These are phyloP conservation scores for Gnatocerus cornutus DNA, from an alignment of 2,888 invertebrate species.

Conservation along the genomic window DNA sequence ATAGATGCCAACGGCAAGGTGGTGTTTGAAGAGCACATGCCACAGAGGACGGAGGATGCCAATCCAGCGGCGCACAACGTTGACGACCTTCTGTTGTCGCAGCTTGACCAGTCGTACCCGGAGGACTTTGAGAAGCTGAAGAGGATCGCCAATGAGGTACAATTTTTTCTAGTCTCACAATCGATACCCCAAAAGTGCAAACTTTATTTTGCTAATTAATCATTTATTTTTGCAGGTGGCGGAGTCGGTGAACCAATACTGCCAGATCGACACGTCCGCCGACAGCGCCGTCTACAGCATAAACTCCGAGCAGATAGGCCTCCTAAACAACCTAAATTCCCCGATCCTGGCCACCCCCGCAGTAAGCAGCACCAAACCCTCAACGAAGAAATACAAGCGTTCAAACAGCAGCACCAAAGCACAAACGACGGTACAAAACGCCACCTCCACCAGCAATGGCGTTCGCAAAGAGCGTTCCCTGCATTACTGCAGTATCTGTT, in stretches of 20 bases:
- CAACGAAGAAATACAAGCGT: slow-evolving; percentile 82
- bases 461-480: slow-evolving; percentile 89
- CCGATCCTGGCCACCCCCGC: slow-evolving; percentile 74
- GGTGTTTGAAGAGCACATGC: slow-evolving; percentile 64
- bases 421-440: slow-evolving; percentile 67
- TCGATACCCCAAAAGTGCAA: too few species aligned
- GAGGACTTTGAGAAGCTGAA: slow-evolving; percentile 91
- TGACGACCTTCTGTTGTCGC: slow-evolving; percentile 81
- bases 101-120: slow-evolving; percentile 80
- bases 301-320: slow-evolving; percentile 67
- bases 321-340: slow-evolving; percentile 67
- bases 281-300: slow-evolving; percentile 75
- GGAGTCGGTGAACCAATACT: slow-evolving; percentile 83
- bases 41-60: slow-evolving; percentile 53
- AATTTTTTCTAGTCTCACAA: neutral
- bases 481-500: slow-evolving; percentile 94
- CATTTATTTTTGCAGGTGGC: slow-evolving; percentile 72
- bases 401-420: slow-evolving; percentile 68
- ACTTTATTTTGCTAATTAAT: too few species aligned
- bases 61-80: slow-evolving; percentile 78
- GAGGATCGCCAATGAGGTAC: slow-evolving; percentile 84
- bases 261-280: slow-evolving; percentile 72
- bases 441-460: slow-evolving; percentile 80
- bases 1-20: slow-evolving; percentile 68
- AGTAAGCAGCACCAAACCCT: slow-evolving; percentile 77